Percentiles rank a stretch among this genome's conserved stretches.
Evolutionary conservation across 2,888 invertebrate genomes (phyloP).

Genomic region (Cheilosia soror): DNA sequence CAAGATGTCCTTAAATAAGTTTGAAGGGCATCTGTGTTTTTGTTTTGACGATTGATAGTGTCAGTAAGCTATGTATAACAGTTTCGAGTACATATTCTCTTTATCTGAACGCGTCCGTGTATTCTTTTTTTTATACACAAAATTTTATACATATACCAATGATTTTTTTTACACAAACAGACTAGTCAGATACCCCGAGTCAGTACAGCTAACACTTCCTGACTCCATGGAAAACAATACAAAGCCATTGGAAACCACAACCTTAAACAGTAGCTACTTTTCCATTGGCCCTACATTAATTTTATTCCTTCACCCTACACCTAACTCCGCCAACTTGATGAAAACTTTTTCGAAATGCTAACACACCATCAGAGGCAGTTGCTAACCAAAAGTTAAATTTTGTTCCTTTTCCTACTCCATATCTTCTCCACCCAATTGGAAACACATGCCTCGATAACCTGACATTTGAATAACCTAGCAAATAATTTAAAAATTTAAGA

Average conservation of each 20-base stretch:
- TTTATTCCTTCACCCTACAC: neutral
- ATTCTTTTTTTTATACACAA: too few species aligned
- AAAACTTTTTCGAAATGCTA: slow-evolving; percentile 44
- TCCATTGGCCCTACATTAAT: neutral
- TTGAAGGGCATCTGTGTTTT: neutral
- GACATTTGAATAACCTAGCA: slow-evolving; percentile 59
- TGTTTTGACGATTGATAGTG: too few species aligned
- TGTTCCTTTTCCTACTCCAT: slow-evolving; percentile 8
- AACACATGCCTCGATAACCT: slow-evolving; percentile 66
- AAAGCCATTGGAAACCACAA: neutral
- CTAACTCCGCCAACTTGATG: neutral
- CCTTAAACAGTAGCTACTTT: neutral
- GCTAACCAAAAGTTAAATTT: slow-evolving; percentile 19
- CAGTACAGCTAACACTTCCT: too few species aligned
- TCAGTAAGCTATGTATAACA: too few species aligned
- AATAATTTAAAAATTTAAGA: slow-evolving; percentile 57
- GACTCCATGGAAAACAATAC: neutral
- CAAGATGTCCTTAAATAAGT: neutral
- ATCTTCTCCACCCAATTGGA: slow-evolving; percentile 46
- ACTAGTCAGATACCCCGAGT: too few species aligned
- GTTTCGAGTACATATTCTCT: too few species aligned
- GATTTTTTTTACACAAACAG: too few species aligned
- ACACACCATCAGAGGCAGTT: slow-evolving; percentile 29
- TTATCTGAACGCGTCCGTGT: too few species aligned
- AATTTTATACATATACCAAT: too few species aligned